These are phyloP conservation scores for Microcebus jonahi DNA, from an alignment of 2,113 vertebrate genomes.

Conservation along the genomic window DNA sequence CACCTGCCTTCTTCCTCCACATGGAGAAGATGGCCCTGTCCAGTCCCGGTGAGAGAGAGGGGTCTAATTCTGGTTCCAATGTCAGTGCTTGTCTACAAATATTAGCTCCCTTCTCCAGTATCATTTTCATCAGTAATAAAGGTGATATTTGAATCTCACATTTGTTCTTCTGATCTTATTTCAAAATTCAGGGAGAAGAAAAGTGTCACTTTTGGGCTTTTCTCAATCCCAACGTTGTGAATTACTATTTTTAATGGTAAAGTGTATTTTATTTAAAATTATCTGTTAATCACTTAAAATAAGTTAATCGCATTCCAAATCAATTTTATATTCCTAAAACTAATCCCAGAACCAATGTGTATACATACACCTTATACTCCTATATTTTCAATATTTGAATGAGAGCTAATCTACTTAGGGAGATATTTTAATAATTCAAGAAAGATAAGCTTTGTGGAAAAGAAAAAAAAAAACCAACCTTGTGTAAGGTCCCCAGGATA, in stretches of 20 bases:
- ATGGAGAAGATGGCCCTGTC: neutral
- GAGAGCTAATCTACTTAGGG: neutral
- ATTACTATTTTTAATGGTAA: constrained; percentile 30
- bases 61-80: neutral
- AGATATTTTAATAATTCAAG: constrained; percentile 28
- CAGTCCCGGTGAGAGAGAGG: too few species aligned
- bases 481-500: neutral
- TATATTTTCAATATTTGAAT: neutral
- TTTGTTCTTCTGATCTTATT: neutral
- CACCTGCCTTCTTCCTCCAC: neutral
- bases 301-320: neutral
- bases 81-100: neutral
- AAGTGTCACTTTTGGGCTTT: neutral
- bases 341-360: neutral
- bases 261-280: neutral
- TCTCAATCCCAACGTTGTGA: neutral
- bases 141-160: neutral
- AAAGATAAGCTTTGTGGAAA: neutral
- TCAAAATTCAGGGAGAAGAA: neutral
- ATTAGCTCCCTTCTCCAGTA: neutral
- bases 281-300: neutral
- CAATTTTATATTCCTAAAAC: neutral
- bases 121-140: neutral
- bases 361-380: neutral
- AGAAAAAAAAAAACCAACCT: neutral